phyloP scores from a whole-genome alignment of 1,140 invertebrate species.

The Platorchestia sp. region DNA sequence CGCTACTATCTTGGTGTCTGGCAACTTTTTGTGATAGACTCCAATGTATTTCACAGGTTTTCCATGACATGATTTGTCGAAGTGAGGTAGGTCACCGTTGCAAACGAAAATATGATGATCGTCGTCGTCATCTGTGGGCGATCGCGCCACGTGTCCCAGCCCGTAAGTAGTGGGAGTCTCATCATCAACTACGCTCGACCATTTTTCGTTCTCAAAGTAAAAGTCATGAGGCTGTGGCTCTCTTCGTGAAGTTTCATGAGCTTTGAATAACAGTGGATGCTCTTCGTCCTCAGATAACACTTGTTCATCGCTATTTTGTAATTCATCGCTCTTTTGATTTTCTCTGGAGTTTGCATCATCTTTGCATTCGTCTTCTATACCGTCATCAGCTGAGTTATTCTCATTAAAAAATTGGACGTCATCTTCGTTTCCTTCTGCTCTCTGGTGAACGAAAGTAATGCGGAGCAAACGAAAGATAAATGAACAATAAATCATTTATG shows the following conservation, averaged over 20 bases:
- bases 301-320: not conserved
- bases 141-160: not conserved
- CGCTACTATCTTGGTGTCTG: not conserved
- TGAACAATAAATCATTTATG: not conserved
- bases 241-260: not conserved
- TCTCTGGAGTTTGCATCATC: not conserved
- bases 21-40: conserved; percentile 10
- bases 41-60: conserved; percentile 3
- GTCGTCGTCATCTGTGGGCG: not conserved
- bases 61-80: not conserved
- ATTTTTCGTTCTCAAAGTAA: not conserved
- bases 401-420: not conserved
- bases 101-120: not conserved
- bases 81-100: not conserved
- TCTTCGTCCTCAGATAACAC: not conserved
- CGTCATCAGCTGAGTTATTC: not conserved
- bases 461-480: not conserved
- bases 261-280: not conserved
- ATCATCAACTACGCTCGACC: not conserved
- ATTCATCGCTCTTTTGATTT: not conserved
- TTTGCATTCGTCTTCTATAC: not conserved
- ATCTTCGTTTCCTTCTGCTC: not conserved
- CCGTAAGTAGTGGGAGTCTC: not conserved
- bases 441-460: not conserved
- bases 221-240: not conserved